phyloP scores from a whole-genome alignment of 2,797 vertebrate genomes.

The Fratercula arctica region DNA sequence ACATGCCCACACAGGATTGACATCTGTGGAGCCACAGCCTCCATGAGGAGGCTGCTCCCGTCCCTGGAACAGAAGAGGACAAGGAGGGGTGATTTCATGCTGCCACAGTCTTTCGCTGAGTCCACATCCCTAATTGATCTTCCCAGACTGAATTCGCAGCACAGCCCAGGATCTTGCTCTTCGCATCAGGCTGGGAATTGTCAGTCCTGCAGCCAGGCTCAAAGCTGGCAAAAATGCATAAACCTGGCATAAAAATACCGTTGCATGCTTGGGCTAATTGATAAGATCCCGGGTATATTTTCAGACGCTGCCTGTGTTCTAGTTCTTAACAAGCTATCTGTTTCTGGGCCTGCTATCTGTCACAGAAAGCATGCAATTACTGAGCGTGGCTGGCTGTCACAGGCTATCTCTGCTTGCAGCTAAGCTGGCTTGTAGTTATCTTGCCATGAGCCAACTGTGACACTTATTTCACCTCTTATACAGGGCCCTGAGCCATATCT shows the following conservation, averaged over 20 bases:
- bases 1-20: neutral
- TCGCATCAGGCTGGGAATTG: neutral
- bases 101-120: neutral
- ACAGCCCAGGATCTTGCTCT: neutral
- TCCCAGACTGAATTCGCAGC: neutral
- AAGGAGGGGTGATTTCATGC: neutral
- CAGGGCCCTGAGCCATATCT: neutral
- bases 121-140: neutral
- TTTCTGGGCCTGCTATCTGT: slow-evolving; percentile 32
- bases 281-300: neutral
- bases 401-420: slow-evolving; percentile 40
- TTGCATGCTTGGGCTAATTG: neutral
- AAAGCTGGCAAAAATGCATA: neutral
- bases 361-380: slow-evolving; percentile 10
- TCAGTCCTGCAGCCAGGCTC: neutral
- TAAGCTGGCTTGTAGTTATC: slow-evolving; percentile 43
- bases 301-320: neutral
- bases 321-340: slow-evolving; percentile 3
- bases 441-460: slow-evolving; percentile 29
- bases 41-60: neutral
- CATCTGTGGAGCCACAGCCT: neutral
- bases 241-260: neutral
- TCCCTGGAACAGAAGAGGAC: neutral
- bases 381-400: slow-evolving; percentile 9
- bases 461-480: slow-evolving; percentile 21